Conservation (phyloP, 2,113 vertebrate genomes). For the Nansenia antarctica region DNA sequence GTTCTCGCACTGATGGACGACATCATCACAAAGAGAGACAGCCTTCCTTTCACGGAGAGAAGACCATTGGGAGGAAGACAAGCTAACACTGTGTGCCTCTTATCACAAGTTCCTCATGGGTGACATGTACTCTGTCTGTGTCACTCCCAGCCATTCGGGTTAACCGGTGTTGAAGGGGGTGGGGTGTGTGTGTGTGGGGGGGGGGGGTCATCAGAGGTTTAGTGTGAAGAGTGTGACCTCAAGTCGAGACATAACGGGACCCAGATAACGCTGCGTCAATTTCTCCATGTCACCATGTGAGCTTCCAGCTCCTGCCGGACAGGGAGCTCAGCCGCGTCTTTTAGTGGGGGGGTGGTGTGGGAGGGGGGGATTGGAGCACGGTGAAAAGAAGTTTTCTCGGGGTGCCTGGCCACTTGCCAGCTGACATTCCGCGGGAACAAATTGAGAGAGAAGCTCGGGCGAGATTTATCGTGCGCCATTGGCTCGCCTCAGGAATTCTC, state of each 20-base stretch:
- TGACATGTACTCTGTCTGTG: slow-evolving; percentile 72
- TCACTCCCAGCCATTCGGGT: slow-evolving; percentile 66
- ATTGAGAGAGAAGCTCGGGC: slow-evolving; percentile 73
- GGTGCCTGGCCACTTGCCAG: slow-evolving; percentile 74
- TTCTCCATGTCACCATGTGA: slow-evolving; percentile 59
- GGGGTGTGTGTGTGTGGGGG: too few species aligned
- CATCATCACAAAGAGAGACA: slow-evolving; percentile 56
- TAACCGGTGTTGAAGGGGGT: slow-evolving; percentile 66
- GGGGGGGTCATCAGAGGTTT: slow-evolving; percentile 33
- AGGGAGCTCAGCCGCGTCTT: too few species aligned
- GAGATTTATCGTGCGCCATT: slow-evolving; percentile 75
- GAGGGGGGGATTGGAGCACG: slow-evolving; percentile 71
- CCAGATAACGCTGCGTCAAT: slow-evolving; percentile 73
- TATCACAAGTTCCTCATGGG: slow-evolving; percentile 62
- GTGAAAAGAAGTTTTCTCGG: slow-evolving; percentile 72
- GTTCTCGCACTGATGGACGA: slow-evolving; percentile 59
- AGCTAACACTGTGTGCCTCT: slow-evolving; percentile 62
- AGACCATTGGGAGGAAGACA: not conserved
- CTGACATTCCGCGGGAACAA: slow-evolving; percentile 81
- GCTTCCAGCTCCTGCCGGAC: not conserved
- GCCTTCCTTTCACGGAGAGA: slow-evolving; percentile 14
- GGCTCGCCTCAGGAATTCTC: slow-evolving; percentile 79
- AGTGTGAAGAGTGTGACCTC: slow-evolving; percentile 36
- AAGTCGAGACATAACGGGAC: slow-evolving; percentile 61
- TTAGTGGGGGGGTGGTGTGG: too few species aligned